Conservation (phyloP, 2,797 vertebrate species). For the Rhynchotus rufescens region DNA sequence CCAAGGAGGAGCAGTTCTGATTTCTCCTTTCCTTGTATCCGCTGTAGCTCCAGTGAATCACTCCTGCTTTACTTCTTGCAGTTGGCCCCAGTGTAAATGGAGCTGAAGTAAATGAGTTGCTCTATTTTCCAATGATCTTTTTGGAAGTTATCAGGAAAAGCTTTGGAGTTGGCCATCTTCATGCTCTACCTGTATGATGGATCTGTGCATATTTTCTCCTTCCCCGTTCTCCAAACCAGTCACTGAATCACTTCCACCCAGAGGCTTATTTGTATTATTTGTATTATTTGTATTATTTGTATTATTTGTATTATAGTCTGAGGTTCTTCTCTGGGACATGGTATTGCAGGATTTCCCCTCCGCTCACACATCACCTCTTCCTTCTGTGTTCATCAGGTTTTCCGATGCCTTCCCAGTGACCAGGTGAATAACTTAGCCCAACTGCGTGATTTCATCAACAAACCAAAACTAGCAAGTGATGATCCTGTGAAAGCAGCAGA, state of each 20-base stretch:
- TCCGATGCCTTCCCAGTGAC: constrained; percentile 94
- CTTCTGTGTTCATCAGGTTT: constrained; percentile 84
- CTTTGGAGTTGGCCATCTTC: neutral
- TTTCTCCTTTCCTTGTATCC: neutral
- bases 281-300: no score
- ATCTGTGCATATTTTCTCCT: neutral
- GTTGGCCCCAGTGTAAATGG: neutral
- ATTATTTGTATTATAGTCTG: neutral
- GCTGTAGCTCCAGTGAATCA: neutral
- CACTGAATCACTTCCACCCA: neutral
- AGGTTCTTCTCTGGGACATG: neutral
- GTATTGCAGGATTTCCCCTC: neutral
- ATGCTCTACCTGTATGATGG: neutral
- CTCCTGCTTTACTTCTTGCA: fast-evolving
- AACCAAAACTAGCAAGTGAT: constrained; percentile 84
- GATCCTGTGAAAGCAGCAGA: constrained; percentile 88
- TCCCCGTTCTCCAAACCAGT: neutral
- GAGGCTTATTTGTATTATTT: neutral
- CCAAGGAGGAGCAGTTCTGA: neutral
- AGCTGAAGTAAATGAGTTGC: neutral
- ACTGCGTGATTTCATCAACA: constrained; percentile 87
- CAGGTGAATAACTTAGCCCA: constrained; percentile 90
- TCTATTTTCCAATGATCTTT: neutral
- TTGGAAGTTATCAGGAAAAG: neutral
- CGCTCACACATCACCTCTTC: neutral